Percentiles rank a stretch among this genome's conserved stretches.
Conservation (phyloP, 1,140 invertebrate species). For the Akabosia matsudoensis region DNA sequence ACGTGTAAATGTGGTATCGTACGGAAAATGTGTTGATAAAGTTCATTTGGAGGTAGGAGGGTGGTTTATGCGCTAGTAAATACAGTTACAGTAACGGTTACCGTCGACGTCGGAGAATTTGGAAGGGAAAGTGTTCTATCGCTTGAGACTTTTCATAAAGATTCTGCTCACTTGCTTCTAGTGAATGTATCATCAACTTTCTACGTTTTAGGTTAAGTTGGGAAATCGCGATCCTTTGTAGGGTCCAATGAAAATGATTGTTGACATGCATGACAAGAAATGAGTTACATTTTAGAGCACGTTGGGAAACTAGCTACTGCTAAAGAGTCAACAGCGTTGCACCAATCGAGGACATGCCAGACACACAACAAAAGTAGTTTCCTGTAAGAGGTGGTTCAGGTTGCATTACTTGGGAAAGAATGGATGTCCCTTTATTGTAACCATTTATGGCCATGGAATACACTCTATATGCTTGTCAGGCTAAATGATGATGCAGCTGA, state of each 20-base stretch:
- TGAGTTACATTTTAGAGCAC: not conserved
- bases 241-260: not conserved
- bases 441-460: not conserved
- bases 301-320: not conserved
- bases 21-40: too few relatives aligned
- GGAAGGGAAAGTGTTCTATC: too few relatives aligned
- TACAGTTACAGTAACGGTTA: too few relatives aligned
- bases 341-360: not conserved
- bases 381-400: not conserved
- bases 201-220: not conserved
- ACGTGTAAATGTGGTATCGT: not conserved
- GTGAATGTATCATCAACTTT: too few relatives aligned
- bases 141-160: too few relatives aligned
- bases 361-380: too few relatives aligned
- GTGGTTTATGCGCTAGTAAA: not conserved
- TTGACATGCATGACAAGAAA: not conserved
- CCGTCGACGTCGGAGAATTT: too few relatives aligned
- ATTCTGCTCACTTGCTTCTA: not conserved
- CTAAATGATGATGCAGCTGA: conserved; percentile 18
- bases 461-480: not conserved
- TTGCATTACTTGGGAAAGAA: not conserved
- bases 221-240: not conserved
- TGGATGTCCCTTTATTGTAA: not conserved
- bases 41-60: not conserved
- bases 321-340: not conserved